Percentiles rank a stretch among this genome's conserved stretches.
These are phyloP conservation scores for Herpetotheres cachinnans DNA, from an alignment of 2,113 vertebrate species.

Conservation along the genomic window DNA sequence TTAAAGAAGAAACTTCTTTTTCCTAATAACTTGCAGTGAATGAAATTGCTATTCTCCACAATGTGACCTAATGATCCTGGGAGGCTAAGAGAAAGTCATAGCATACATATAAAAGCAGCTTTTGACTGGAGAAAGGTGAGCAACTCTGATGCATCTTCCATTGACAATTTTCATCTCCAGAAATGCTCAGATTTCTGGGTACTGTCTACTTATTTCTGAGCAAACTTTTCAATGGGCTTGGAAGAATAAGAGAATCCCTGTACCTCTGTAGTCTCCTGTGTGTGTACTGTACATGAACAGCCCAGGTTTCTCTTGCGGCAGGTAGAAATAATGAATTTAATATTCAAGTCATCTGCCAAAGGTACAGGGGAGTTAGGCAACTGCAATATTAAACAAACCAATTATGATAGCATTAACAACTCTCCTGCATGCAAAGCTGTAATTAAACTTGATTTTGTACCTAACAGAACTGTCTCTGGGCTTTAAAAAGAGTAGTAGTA, in stretches of 20 bases:
- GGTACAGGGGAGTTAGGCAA: background rate
- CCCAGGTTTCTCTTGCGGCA: background rate
- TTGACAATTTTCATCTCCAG: background rate
- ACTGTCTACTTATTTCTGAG: background rate
- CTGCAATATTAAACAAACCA: constrained; percentile 1
- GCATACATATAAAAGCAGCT: background rate
- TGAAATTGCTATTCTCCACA: background rate
- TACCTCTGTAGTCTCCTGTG: background rate
- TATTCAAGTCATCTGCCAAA: background rate
- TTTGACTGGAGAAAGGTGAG: background rate
- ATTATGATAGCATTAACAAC: constrained; percentile 24
- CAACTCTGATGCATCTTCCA: background rate
- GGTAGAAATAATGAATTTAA: background rate
- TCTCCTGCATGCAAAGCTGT: background rate
- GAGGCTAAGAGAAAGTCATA: background rate
- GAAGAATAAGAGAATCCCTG: background rate
- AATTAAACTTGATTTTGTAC: constrained; percentile 40
- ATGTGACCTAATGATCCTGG: background rate
- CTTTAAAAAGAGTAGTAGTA: constrained; percentile 12
- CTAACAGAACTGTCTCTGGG: background rate
- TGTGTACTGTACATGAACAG: background rate
- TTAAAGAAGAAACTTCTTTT: background rate
- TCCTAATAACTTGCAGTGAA: background rate
- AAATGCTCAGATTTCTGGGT: background rate
- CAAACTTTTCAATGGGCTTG: background rate